Percentiles rank a stretch among this genome's conserved stretches.
Conservation (phyloP, 2,113 vertebrate genomes). For the Isichthys henryi region DNA sequence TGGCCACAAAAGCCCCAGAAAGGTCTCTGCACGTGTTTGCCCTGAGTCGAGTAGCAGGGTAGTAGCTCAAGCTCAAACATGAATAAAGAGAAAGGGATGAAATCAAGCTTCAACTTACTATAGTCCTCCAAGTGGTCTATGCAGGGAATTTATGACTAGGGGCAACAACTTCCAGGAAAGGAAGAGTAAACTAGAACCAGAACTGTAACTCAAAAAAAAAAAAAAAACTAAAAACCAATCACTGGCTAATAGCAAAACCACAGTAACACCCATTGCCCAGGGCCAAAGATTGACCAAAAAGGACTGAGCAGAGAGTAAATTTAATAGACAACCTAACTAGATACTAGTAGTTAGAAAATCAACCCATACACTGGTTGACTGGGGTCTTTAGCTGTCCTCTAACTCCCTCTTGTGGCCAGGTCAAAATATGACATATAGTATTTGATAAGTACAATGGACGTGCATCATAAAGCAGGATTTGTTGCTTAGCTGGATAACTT, state of each 20-base stretch:
- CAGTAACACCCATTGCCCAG: neutral
- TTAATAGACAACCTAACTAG: neutral
- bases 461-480: neutral
- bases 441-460: neutral
- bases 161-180: neutral
- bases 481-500: neutral
- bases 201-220: neutral
- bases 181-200: neutral
- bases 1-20: neutral
- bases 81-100: neutral
- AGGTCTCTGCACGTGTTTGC: neutral
- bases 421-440: neutral
- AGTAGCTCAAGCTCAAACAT: neutral
- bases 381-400: neutral
- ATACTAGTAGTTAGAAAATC: neutral
- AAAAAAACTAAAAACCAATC: neutral
- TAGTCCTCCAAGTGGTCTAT: neutral
- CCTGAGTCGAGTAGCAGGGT: neutral
- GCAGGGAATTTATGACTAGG: neutral
- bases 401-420: neutral
- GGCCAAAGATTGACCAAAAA: neutral
- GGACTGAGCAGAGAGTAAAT: neutral
- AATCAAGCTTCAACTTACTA: neutral
- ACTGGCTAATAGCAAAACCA: neutral
- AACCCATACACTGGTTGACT: neutral